Percentiles rank a stretch among this genome's conserved stretches.
phyloP scores from a whole-genome alignment of 2,888 invertebrate species.

The Archips crataeganus region DNA sequence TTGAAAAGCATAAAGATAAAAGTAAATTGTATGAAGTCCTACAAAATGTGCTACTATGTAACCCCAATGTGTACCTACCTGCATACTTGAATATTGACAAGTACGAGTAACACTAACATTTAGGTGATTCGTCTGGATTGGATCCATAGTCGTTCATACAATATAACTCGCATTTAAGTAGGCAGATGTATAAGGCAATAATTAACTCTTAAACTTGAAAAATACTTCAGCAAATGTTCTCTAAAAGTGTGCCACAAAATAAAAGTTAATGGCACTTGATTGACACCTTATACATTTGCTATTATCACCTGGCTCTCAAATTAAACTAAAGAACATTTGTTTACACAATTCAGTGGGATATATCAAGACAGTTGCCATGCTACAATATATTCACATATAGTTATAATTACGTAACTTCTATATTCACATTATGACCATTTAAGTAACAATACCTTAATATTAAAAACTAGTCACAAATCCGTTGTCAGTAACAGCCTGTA shows the following conservation, averaged over 20 bases:
- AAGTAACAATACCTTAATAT: constrained; percentile 78
- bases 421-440: constrained; percentile 73
- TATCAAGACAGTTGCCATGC: constrained; percentile 58
- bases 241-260: constrained; percentile 29
- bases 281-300: constrained; percentile 43
- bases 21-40: background rate
- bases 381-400: constrained; percentile 71
- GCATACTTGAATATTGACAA: constrained; percentile 6
- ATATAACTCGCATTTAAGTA: constrained; percentile 15
- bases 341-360: constrained; percentile 58
- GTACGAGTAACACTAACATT: constrained; percentile 3
- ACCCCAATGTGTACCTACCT: background rate
- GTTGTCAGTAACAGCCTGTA: constrained; percentile 82
- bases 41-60: background rate
- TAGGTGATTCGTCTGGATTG: background rate
- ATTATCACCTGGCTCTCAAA: constrained; percentile 51
- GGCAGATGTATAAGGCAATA: constrained; percentile 12
- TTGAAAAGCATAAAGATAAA: background rate
- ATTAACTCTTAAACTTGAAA: background rate
- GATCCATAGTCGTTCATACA: constrained; percentile 4
- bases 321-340: constrained; percentile 45
- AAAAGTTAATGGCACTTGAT: constrained; percentile 53
- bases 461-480: constrained; percentile 81
- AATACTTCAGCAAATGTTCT: background rate
- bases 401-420: constrained; percentile 76